Evolutionary conservation across 2,888 invertebrate species (phyloP), one percentile per base, ranked within the genome.

Genomic region (Agriopis marginaria): DNA sequence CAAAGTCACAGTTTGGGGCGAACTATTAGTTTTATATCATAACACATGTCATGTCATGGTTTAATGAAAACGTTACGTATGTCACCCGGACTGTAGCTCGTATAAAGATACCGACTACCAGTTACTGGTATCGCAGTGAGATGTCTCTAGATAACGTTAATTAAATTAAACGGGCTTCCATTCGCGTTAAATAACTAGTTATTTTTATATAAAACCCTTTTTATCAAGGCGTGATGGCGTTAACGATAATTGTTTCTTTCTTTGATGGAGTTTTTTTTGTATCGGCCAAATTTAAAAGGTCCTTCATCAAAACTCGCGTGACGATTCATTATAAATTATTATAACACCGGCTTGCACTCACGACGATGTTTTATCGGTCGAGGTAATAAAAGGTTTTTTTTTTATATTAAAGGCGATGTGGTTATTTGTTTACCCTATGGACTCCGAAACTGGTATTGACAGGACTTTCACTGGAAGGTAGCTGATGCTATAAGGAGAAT

Each of bases 101-200:
- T 59, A 17, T 39, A 62, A 32, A 40, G 49, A 49, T 40, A 58
- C 64, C 42, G 56, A 32, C 59, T 59, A 59, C 59, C 47, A 9
- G 59, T 60, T 60, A 50, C 23, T 7, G 7, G 44, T 47, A 53
- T 58, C 59, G 7, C 51, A 32, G 58, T 53, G 45, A 59, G 58
- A 66, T 66, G 60, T 66, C 47, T 65, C n/a, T 3, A 39, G 61
- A 63, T 68, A 68, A 50, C 56, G 23, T 56, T 61, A 61, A 65
- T 68, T 63, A 68, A 68, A 42, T 69, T 49, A 68, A 68, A 61
- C 51, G 14, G 53, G 40, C 47, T 51, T 59, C 53, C 44, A 39
- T 39, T 32, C 39, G 58, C 51, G 58, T 65, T 51, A 23, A 58
- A 51, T 58, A 65, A 65, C 44, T 45, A 14, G 40, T 53, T 58